Evolutionary conservation across 2,888 invertebrate genomes (phyloP).

Genomic region (Clunio marinus): DNA sequence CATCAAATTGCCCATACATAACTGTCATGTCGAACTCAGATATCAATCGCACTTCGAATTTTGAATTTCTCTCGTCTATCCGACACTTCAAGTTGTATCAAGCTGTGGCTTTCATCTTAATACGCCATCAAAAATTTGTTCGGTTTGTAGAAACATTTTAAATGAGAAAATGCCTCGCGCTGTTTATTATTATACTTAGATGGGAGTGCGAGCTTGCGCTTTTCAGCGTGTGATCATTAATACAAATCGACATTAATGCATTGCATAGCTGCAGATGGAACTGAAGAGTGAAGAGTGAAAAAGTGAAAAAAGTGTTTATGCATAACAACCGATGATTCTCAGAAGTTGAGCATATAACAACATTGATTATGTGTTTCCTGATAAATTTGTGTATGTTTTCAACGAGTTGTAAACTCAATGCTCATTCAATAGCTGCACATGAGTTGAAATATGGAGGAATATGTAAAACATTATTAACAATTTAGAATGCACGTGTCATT

Average conservation of each 20-base stretch:
- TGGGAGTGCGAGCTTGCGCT: constrained; percentile 9
- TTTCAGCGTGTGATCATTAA: constrained; percentile 34
- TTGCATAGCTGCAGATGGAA: constrained; percentile 15
- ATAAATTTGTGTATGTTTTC: too few relatives aligned
- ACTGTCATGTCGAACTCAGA: constrained; percentile 7
- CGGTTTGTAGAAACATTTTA: neutral
- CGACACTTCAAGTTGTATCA: constrained; percentile 1
- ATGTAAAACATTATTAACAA: constrained; percentile 23
- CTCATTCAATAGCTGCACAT: too few relatives aligned
- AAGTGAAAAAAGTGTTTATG: too few relatives aligned
- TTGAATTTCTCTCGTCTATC: neutral
- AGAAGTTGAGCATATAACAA: too few relatives aligned
- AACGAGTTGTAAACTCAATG: too few relatives aligned
- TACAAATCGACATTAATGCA: constrained; percentile 34
- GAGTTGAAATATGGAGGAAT: too few relatives aligned
- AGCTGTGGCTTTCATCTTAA: neutral
- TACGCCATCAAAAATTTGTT: neutral
- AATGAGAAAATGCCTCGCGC: neutral
- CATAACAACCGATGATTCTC: too few relatives aligned
- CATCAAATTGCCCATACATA: neutral
- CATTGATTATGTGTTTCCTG: too few relatives aligned
- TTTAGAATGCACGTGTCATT: constrained; percentile 34
- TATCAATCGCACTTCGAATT: constrained; percentile 10
- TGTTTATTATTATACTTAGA: constrained; percentile 31
- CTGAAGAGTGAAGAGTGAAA: neutral